Conservation (phyloP, 2,888 invertebrate genomes). For the Pristionchus fissidentatus region DNA sequence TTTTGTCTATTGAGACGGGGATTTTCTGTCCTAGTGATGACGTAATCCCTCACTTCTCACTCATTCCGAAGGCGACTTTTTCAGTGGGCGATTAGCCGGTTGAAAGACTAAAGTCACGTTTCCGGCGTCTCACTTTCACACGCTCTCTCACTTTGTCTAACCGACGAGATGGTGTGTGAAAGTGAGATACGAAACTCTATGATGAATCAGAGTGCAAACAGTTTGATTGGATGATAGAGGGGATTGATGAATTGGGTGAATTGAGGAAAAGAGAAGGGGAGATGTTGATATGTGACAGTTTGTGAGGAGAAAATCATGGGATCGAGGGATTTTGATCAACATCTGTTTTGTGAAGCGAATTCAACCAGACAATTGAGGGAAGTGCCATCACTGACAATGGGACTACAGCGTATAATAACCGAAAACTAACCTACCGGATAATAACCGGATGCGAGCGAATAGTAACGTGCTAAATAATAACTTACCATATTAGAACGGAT, state of each 20-base stretch:
- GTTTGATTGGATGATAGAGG: constrained; percentile 41
- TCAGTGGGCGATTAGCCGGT: not conserved
- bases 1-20: too few species aligned
- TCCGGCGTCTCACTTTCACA: too few species aligned
- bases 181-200: not conserved
- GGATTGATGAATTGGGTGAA: constrained; percentile 36
- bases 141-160: not conserved
- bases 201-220: constrained; percentile 38
- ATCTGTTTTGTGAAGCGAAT: too few species aligned
- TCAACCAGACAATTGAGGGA: too few species aligned
- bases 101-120: constrained; percentile 10
- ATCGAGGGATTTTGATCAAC: not conserved
- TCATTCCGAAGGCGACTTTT: not conserved
- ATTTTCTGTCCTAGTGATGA: not conserved
- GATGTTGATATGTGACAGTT: not conserved
- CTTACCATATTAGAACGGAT: too few species aligned
- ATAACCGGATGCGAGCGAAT: too few species aligned
- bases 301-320: not conserved
- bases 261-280: too few species aligned
- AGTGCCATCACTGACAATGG: too few species aligned
- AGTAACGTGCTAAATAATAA: too few species aligned
- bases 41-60: constrained; percentile 6
- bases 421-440: too few species aligned
- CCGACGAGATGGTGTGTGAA: not conserved
- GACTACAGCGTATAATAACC: too few species aligned